phyloP scores from a whole-genome alignment of 2,797 vertebrate species.

The Propithecus perrieri region DNA sequence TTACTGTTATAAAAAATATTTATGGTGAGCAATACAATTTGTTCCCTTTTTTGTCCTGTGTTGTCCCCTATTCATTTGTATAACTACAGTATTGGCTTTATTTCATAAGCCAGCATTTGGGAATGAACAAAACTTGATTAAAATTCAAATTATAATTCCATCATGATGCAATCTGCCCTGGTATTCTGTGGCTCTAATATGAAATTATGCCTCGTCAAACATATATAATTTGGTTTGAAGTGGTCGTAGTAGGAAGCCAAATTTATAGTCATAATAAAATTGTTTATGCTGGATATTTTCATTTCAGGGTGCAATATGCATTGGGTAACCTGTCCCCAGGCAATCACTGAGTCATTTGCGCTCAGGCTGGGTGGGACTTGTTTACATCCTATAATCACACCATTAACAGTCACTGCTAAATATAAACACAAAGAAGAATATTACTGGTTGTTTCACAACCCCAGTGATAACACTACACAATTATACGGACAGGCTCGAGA shows the following conservation, averaged over 20 bases:
- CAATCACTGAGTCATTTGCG: conserved; percentile 48
- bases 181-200: conserved; percentile 46
- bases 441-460: conserved; percentile 57
- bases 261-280: conserved; percentile 71
- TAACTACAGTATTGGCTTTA: conserved; percentile 53
- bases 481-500: background rate
- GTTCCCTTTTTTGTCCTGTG: background rate
- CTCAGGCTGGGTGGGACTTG: conserved; percentile 57
- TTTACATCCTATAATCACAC: conserved; percentile 62
- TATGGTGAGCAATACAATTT: conserved; percentile 53
- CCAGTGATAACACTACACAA: conserved; percentile 27
- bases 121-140: conserved; percentile 65
- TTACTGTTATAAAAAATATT: conserved; percentile 56
- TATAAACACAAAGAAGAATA: conserved; percentile 63
- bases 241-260: conserved; percentile 59
- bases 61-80: conserved; percentile 47
- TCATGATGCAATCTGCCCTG: conserved; percentile 2
- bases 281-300: conserved; percentile 66
- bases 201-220: conserved; percentile 64
- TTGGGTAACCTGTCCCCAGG: conserved; percentile 55
- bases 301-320: conserved; percentile 52
- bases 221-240: conserved; percentile 61
- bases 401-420: conserved; percentile 65
- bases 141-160: conserved; percentile 69
- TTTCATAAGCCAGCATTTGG: conserved; percentile 56